Conservation (phyloP, 2,888 invertebrate species). For the Brenthis ino region DNA sequence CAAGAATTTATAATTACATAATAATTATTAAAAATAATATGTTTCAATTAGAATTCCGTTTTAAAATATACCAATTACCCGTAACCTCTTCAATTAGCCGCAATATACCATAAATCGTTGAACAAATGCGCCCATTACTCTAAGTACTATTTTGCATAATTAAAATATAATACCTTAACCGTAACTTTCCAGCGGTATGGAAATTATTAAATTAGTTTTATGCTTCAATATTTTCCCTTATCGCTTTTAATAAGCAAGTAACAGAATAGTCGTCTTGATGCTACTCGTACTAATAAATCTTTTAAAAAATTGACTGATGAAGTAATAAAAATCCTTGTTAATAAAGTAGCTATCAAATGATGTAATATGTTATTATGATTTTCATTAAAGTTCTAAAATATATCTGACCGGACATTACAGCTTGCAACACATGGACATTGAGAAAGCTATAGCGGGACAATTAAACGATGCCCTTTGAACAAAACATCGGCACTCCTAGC, state of each 20-base stretch:
- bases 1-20: not conserved
- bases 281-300: not conserved
- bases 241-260: constrained; percentile 33
- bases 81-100: constrained; percentile 10
- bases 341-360: no score
- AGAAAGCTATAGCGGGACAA: constrained; percentile 26
- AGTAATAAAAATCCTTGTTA: no score
- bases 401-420: no score
- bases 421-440: no score
- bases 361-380: no score
- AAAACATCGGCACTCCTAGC: constrained; percentile 44
- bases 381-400: no score
- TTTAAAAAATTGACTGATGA: no score
- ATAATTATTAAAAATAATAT: not conserved
- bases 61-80: constrained; percentile 9
- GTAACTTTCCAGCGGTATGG: constrained; percentile 22
- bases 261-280: constrained; percentile 14
- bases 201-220: constrained; percentile 37
- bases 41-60: constrained; percentile 1
- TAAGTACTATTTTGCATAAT: constrained; percentile 34
- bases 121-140: constrained; percentile 31
- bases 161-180: constrained; percentile 34
- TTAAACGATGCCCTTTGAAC: constrained; percentile 39
- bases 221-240: constrained; percentile 31
- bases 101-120: constrained; percentile 21